Base-by-base conservation (phyloP, 1,140 invertebrate species). In the Camponotus vicinus region DNA sequence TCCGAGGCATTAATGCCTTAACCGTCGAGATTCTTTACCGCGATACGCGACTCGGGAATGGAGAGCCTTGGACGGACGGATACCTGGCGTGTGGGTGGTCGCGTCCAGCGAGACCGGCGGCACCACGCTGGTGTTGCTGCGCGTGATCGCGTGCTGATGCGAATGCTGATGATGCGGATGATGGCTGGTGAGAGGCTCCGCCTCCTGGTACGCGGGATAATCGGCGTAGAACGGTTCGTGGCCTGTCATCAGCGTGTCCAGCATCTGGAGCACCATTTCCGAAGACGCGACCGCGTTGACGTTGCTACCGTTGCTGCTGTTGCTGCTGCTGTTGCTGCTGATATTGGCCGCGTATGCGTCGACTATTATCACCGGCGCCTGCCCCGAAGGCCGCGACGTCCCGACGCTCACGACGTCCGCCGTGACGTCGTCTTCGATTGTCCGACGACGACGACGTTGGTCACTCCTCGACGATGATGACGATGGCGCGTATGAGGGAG, bases 41-140 rank as follows among this genome's bases (percentile, higher is more conserved):
- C 57, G n/a, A n/a, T 32, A 63, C 11, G 34, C 18, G 18, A 9
- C 21, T 8, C 13, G 13, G 63, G 21, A 57, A 49, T 52, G n/a
- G n/a, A 84, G 40, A 66, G n/a, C 61, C 73, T 8, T 21, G 45
- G 27, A 5, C 27, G 18, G 40, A n/a, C 42, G 21, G 42, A 45
- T 94, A 95, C 94, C 95, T 95, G 95, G 94, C 27, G 95, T 95
- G 84, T 95, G 95, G 37, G 94, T 95, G 37, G 94, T 95, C 13
- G 94, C 94, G 67, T 95, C 94, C 67, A 95, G 87, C 15, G 94
- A 94, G 67, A 94, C 90, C 40, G 94, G 92, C 21, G 93, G 92
- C 90, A 95, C 92, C 45, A 21, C 64, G 77, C 77, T 80, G 49
- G 92, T 87, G 90, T 57, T 92, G 89, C 76, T 92, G 86, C 87